A percentile compares a stretch with the other conserved stretches of the same genome.
These are phyloP conservation scores for Neuroscelio doddi DNA, from an alignment of 2,888 invertebrate genomes.

Conservation along the genomic window DNA sequence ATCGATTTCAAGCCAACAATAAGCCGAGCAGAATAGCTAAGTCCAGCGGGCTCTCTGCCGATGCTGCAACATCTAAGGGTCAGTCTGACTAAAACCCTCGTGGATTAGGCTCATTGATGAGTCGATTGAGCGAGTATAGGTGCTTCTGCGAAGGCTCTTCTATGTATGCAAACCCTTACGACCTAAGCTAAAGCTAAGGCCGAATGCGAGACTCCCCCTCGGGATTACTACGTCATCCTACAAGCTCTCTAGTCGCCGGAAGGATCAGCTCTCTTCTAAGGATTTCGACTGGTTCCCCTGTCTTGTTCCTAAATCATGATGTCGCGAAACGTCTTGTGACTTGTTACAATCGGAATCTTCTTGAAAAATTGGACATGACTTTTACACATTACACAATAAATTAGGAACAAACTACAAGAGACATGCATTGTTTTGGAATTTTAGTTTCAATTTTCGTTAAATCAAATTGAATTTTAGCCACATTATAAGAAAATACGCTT, in stretches of 20 bases:
- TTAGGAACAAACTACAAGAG: no score
- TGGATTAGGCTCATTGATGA: constrained; percentile 50
- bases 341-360: constrained; percentile 46
- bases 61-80: constrained; percentile 43
- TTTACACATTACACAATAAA: no score
- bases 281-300: constrained; percentile 57
- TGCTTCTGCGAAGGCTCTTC: constrained; percentile 43
- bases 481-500: no score
- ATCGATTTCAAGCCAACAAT: constrained; percentile 47
- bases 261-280: constrained; percentile 63
- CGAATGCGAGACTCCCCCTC: constrained; percentile 61
- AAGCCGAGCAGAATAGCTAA: constrained; percentile 47
- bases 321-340: constrained; percentile 48
- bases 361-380: no score
- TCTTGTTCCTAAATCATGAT: constrained; percentile 61
- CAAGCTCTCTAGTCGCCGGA: constrained; percentile 60
- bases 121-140: constrained; percentile 32
- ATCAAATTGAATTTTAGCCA: no score
- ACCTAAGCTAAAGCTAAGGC: constrained; percentile 69
- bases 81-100: constrained; percentile 45
- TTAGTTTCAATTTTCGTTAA: no score
- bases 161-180: constrained; percentile 69
- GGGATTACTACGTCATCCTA: constrained; percentile 70
- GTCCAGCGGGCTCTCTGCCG: constrained; percentile 43
- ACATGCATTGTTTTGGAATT: no score